Base-by-base conservation (phyloP, 1,140 invertebrate genomes). In the Lordiphosa mommai region DNA sequence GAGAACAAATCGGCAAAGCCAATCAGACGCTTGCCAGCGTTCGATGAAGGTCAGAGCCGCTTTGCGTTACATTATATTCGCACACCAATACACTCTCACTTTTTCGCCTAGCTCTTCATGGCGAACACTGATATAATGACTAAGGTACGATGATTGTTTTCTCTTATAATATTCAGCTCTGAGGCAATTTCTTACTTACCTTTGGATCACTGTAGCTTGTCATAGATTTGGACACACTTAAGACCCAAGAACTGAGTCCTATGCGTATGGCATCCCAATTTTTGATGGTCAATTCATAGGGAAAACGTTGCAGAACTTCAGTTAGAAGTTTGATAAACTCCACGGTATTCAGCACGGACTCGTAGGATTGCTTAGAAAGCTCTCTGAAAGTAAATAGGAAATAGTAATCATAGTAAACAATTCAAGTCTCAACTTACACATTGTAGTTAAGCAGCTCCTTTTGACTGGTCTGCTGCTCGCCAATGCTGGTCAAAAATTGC, bases 221-320 rank as follows among this genome's bases (percentile, higher is more conserved):
- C 32, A 88, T 87, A 0, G 89, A 91, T 52, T 91, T 91, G 13
- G 86, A 89, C 7, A 91, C 69, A 50, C 72, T 90, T 3, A 86
- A 61, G 34, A 92, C 90, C 93, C 93, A 94, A 2, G 91, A 91
- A 6, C 91, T 90, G 1, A 93, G 69, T n/a, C 91, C 91, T 67
- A 94, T 92, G 7, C 93, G 88, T 38, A 92, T 90, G 49, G 92
- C 91, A 87, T 94, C 93, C 93, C 94, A 94, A 32, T 92, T 90
- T 43, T 86, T 86, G 6, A 80, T 65, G 9, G 71, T 89, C 13
- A 93, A 65, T 56, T 88, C 80, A 13, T 79, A 68, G 0, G 92
- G 90, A 59, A 89, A 86, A 4, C 66, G 61, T 32, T 88, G 55
- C 8, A 91, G 60, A n/a, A 90, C 61, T 53, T 89, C 69, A 46